Conservation (phyloP, 1,140 invertebrate genomes). For the Palaemon carinicauda region DNA sequence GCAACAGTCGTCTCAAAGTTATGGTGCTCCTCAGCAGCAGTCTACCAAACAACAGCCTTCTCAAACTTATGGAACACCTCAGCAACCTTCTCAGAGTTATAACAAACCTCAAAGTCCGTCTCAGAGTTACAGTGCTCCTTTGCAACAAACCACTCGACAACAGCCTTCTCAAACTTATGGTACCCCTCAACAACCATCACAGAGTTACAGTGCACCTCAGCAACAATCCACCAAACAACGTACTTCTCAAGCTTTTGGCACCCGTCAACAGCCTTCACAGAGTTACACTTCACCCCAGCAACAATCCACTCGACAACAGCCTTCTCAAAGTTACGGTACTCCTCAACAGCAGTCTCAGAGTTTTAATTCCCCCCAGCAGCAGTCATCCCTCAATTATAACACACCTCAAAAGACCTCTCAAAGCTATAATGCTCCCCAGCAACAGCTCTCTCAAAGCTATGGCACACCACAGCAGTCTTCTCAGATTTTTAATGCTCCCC, state of each 20-base stretch:
- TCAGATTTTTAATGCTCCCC: no score
- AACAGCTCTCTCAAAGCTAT: background rate
- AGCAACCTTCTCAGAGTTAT: slow-evolving; percentile 30
- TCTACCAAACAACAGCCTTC: background rate
- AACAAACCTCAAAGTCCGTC: slow-evolving; percentile 24
- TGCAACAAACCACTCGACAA: background rate
- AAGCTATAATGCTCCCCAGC: slow-evolving; percentile 20
- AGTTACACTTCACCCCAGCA: slow-evolving; percentile 14
- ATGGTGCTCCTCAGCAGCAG: background rate
- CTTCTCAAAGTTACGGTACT: slow-evolving; percentile 33
- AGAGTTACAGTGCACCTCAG: slow-evolving; percentile 28
- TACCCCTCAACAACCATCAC: slow-evolving; percentile 25
- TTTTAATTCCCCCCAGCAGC: slow-evolving; percentile 26
- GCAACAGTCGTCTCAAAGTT: background rate
- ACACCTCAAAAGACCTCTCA: no score
- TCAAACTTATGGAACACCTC: slow-evolving; percentile 20
- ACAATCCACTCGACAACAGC: background rate
- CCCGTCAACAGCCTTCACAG: slow-evolving; percentile 34
- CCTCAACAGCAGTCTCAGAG: slow-evolving; percentile 25
- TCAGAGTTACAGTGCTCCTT: slow-evolving; percentile 15
- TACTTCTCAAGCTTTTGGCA: slow-evolving; percentile 7
- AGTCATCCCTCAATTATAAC: no score
- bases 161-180: slow-evolving; percentile 28
- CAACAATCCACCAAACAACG: background rate
- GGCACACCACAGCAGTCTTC: background rate